Evolutionary conservation across 2,888 invertebrate genomes (phyloP), one percentile per base, ranked within the genome.

Genomic region (Andrena minutula): DNA sequence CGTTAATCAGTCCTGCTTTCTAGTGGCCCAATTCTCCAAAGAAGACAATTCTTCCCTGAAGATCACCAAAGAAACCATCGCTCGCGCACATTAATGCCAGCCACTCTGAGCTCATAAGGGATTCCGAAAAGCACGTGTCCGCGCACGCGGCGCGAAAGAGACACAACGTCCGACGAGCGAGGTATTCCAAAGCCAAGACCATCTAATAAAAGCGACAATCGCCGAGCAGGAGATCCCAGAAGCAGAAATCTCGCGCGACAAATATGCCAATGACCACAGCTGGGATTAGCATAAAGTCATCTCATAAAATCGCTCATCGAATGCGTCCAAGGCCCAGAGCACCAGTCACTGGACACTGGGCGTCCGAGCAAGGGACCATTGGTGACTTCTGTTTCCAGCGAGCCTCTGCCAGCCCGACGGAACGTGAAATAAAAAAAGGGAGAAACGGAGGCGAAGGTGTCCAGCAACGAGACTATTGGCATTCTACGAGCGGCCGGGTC

Each of bases 401-500:
- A 4, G 41, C 8, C 56, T 26, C 56, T 4, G 26, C 10, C 12
- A 23, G 23, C 16, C 12, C 58, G 58, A 65, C 10, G 28, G 23
- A 28, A n/a, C 41, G 3, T 1, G 41, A n/a, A 28, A 28, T 3
- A n/a, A 70, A 58, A 5, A 16, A 4, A 16, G 5, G n/a, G 47
- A 41, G 28, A 28, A 30, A 6, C 12, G 12, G 6, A 12, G 20
- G 6, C 12, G 12, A 28, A 41, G 41, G 76, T 70, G 70, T 61
- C 47, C 61, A 56, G 69, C 64, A 3, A 12, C 69, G 60, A 7
- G 58, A 41, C 64, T 75, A 84, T 84, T 75, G 64, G 51, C 75
- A 79, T 77, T 86, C 79, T 47, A n/a, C 4, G 41, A 41, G 69
- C 72, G 58, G 60, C 68, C 72, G 58, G 71, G 71, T 71, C 66